These are phyloP conservation scores for Alexandromys oeconomus DNA, from an alignment of 2,797 vertebrate species.

Conservation along the genomic window DNA sequence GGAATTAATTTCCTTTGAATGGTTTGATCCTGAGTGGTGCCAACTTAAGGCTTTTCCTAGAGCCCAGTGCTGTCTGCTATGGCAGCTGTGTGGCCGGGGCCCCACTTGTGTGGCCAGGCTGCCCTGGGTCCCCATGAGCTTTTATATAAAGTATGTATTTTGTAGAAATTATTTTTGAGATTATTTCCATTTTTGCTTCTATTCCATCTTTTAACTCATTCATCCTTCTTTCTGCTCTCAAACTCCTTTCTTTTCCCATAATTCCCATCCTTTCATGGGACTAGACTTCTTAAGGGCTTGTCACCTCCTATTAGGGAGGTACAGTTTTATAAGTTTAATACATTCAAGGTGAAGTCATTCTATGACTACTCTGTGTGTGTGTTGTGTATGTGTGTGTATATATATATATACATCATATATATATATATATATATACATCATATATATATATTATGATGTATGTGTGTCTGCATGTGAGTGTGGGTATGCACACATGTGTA, in stretches of 20 bases:
- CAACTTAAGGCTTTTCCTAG: no score
- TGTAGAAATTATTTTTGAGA: constrained; percentile 29
- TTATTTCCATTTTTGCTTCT: constrained; percentile 42
- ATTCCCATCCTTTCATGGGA: not conserved
- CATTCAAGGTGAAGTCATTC: not conserved
- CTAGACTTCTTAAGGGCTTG: not conserved
- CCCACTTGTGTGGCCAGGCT: no score
- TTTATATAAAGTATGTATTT: constrained; percentile 1
- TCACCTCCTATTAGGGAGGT: not conserved
- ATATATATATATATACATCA: no score
- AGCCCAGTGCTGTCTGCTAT: not conserved
- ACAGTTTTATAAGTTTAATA: no score
- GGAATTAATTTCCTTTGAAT: no score
- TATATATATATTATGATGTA: no score
- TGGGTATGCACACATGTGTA: not conserved
- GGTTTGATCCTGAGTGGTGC: no score
- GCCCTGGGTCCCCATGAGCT: no score
- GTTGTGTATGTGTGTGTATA: no score
- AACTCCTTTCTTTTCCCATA: not conserved
- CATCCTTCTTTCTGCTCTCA: constrained; percentile 27
- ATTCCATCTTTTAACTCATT: not conserved
- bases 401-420: no score
- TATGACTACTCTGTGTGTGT: not conserved
- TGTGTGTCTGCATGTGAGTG: not conserved
- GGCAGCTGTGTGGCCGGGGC: no score